phyloP scores from a whole-genome alignment of 2,888 invertebrate species.

The Limnephilus marmoratus region DNA sequence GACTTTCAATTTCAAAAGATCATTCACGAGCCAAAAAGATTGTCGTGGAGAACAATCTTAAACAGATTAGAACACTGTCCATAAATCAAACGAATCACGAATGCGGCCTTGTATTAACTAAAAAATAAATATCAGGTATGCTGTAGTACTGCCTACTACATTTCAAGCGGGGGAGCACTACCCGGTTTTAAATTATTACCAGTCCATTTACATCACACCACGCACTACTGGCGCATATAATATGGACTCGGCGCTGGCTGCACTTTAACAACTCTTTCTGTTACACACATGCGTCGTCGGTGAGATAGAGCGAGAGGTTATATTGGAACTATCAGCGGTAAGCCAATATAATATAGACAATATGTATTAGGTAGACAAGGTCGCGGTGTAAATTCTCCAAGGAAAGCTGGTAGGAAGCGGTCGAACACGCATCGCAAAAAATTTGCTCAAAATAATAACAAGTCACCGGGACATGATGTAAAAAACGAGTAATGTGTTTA shows the following conservation, averaged over 20 bases:
- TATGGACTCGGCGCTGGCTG: neutral
- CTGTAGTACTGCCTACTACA: neutral
- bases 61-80: conserved; percentile 6
- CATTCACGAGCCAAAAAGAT: conserved; percentile 14
- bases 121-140: neutral
- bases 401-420: neutral
- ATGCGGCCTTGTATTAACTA: conserved; percentile 12
- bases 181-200: neutral
- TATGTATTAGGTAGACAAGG: neutral
- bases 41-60: neutral
- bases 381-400: neutral
- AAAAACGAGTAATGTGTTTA: neutral
- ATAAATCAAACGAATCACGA: conserved; percentile 35
- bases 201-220: neutral
- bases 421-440: neutral
- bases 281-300: neutral
- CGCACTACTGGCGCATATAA: neutral
- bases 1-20: conserved; percentile 29
- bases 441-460: neutral
- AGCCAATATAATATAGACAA: neutral
- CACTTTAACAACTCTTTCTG: neutral
- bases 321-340: neutral
- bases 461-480: neutral
- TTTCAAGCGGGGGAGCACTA: conserved; percentile 10
- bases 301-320: neutral